These are phyloP conservation scores for Tichodroma muraria DNA, from an alignment of 2,113 vertebrate genomes.

Conservation along the genomic window DNA sequence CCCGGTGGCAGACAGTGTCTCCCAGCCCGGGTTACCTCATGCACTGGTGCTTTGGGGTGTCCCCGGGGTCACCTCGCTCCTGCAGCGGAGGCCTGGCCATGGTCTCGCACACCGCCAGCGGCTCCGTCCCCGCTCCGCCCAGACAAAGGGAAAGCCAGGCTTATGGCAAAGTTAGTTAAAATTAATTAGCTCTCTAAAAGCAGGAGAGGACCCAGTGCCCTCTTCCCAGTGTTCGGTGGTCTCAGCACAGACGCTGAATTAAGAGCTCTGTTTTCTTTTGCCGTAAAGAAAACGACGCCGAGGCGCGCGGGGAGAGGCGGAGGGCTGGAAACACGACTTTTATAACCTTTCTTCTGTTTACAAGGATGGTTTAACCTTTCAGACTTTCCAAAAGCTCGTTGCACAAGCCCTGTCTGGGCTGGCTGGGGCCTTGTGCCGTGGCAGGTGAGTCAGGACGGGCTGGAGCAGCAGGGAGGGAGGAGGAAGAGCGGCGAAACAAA, in stretches of 20 bases:
- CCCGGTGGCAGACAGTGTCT: background rate
- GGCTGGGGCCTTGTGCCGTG: background rate
- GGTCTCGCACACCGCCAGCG: background rate
- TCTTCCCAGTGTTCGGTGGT: background rate
- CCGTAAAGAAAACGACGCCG: background rate
- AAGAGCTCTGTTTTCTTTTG: background rate
- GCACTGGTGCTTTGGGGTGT: fast-evolving
- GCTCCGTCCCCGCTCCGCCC: background rate
- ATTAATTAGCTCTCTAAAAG: background rate
- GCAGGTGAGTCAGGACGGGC: background rate
- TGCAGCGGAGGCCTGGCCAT: background rate
- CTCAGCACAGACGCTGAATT: background rate
- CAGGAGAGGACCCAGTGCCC: background rate
- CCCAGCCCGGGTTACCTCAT: background rate
- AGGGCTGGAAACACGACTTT: background rate
- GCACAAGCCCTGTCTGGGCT: background rate
- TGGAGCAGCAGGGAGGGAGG: background rate
- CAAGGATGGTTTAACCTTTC: background rate
- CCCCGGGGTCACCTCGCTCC: background rate
- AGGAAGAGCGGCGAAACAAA: background rate
- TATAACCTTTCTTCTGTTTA: background rate
- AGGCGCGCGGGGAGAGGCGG: background rate
- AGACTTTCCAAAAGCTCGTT: background rate
- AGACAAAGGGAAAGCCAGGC: background rate
- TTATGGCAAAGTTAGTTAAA: background rate